Conservation (phyloP, 2,888 invertebrate genomes). For the Heliconius sara region DNA sequence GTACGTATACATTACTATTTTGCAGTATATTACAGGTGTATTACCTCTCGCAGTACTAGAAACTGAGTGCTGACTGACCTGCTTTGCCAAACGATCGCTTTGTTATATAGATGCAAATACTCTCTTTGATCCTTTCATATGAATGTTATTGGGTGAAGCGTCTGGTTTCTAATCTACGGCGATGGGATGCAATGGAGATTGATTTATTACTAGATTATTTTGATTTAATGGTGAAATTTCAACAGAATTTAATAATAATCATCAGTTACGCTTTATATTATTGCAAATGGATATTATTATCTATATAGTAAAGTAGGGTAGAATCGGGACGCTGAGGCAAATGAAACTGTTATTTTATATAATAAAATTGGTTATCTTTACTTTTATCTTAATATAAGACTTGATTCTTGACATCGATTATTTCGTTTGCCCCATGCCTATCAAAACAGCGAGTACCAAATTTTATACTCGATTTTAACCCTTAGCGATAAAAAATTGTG, state of each 20-base stretch:
- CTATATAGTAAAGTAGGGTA: neutral
- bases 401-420: neutral
- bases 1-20: neutral
- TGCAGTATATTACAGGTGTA: neutral
- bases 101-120: conserved; percentile 19
- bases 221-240: neutral
- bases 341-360: neutral
- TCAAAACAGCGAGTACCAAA: no score
- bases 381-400: no score
- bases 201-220: conserved; percentile 14
- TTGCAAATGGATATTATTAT: neutral
- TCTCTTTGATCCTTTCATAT: conserved; percentile 33
- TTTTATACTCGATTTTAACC: no score
- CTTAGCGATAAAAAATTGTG: no score
- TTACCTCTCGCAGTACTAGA: neutral
- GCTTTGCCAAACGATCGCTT: conserved; percentile 31
- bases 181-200: neutral
- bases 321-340: no score
- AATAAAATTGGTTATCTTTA: no score
- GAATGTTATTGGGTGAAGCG: conserved; percentile 31
- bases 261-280: neutral
- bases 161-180: conserved; percentile 16
- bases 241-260: neutral
- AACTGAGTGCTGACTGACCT: conserved; percentile 31
- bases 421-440: no score